Evolutionary conservation across 2,113 vertebrate genomes (phyloP).

Genomic region (Xenus cinereus): DNA sequence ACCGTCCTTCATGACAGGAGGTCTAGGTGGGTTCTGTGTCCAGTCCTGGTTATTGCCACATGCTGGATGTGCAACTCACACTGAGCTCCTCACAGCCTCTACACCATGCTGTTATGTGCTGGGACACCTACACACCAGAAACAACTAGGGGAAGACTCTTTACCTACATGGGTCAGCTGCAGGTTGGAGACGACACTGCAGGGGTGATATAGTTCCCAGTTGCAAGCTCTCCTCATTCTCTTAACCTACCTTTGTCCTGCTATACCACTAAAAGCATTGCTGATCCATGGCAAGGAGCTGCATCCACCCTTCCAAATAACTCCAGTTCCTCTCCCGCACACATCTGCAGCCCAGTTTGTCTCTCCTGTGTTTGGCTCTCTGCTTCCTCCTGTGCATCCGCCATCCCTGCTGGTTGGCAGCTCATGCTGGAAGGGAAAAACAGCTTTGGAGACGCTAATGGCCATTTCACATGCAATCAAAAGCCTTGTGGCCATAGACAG

Average conservation of each 20-base stretch:
- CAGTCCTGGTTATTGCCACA: rapidly evolving
- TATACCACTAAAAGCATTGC: background rate
- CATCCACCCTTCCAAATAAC: background rate
- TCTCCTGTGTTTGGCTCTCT: background rate
- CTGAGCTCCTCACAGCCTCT: background rate
- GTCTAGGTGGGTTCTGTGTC: background rate
- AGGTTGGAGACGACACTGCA: rapidly evolving
- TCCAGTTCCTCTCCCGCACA: background rate
- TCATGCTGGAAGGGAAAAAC: background rate
- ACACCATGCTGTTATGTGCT: background rate
- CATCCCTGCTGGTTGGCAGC: background rate
- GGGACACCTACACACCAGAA: background rate
- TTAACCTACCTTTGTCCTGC: background rate
- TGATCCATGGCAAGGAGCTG: background rate
- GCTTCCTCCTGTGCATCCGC: background rate
- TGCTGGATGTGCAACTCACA: background rate
- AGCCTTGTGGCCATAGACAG: background rate
- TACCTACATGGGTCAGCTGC: background rate
- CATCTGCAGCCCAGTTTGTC: background rate
- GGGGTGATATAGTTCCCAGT: background rate
- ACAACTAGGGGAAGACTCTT: background rate
- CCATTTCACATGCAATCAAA: background rate
- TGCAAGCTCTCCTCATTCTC: background rate
- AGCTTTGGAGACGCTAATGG: background rate
- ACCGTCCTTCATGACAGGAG: background rate